Evolutionary conservation across 1,140 invertebrate genomes (phyloP), one percentile per base, ranked within the genome.

Genomic region (Drosophila carrolli): DNA sequence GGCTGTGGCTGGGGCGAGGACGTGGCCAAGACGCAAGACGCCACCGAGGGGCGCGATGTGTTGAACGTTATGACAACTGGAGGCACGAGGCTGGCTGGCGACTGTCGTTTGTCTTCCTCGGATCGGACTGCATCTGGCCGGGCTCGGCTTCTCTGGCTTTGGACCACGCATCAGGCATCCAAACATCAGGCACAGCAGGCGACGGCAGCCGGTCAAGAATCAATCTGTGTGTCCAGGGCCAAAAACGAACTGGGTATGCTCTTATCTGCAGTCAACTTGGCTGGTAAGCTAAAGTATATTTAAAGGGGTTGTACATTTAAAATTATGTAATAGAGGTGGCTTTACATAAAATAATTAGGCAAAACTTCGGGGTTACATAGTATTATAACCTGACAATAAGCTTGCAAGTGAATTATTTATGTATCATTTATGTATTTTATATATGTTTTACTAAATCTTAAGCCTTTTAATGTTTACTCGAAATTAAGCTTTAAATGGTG

Each of bases 61-160:
- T 89, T 89, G 85, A 89, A 81, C 85, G 77, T 89, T 89, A 89
- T 89, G 84, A 89, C 84, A 89, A 89, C 85, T 89, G 66, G 40
- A 84, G 68, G 84, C 84, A 89, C 83, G 80, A 89, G 84, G 79
- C 75, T 79, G 53, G 78, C 80, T 67, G 73, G 61, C 72, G 72
- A 63, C 55, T 72, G 66, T 58, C 57, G 68, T 56, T 65, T 75
- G 46, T 53, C 46, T 55, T 63, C 48, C 54, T 47, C 53, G 44
- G 43, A 47, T 65, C 32, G 14, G 54, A 55, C 55, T 51, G 55
- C 75, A 82, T 79, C 77, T 74, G 76, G 73, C 14, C 55, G 37
- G 57, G 38, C 46, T 38, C 41, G 54, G 59, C 47, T 35, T 53
- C 59, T 41, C 55, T 14, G 65, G 57, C 44, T 51, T 10, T 37